Percentiles rank a stretch among this genome's conserved stretches.
phyloP scores from a whole-genome alignment of 2,113 vertebrate species.

The Caranx melampygus region DNA sequence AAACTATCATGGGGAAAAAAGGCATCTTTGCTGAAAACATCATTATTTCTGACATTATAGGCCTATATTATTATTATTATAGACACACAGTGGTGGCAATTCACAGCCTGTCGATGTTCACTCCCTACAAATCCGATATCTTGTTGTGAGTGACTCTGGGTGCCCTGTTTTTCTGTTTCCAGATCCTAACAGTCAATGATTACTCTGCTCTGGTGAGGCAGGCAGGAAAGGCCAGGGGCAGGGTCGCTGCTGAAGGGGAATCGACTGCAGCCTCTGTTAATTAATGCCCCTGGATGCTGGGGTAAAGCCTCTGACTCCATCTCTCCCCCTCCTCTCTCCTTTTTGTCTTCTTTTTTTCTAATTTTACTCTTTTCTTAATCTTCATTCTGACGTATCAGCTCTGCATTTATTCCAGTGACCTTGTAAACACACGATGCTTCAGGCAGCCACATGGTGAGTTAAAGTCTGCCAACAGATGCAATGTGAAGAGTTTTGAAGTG shows the following conservation, averaged over 20 bases:
- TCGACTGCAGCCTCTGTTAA: constrained; percentile 79
- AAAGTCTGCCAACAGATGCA: background rate
- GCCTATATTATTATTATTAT: no score
- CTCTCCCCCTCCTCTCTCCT: background rate
- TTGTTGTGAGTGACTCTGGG: constrained; percentile 27
- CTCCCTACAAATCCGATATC: constrained; percentile 62
- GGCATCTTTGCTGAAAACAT: no score
- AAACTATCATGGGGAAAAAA: background rate
- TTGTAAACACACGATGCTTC: background rate
- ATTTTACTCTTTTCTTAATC: background rate
- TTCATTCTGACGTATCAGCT: background rate
- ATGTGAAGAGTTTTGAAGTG: background rate
- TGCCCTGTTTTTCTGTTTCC: constrained; percentile 71
- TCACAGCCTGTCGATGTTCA: constrained; percentile 27
- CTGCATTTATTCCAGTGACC: background rate
- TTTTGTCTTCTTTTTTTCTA: background rate
- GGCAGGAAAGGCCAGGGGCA: constrained; percentile 82
- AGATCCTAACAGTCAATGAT: constrained; percentile 76
- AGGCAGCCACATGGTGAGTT: background rate
- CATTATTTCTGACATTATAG: no score
- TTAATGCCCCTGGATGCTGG: constrained; percentile 71
- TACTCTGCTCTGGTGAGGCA: constrained; percentile 71
- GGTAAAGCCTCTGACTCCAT: constrained; percentile 1
- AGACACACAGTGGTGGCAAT: background rate
- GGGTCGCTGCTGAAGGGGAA: constrained; percentile 77